These are phyloP conservation scores for Acheta domesticus DNA, from an alignment of 2,888 invertebrate species.

Conservation along the genomic window DNA sequence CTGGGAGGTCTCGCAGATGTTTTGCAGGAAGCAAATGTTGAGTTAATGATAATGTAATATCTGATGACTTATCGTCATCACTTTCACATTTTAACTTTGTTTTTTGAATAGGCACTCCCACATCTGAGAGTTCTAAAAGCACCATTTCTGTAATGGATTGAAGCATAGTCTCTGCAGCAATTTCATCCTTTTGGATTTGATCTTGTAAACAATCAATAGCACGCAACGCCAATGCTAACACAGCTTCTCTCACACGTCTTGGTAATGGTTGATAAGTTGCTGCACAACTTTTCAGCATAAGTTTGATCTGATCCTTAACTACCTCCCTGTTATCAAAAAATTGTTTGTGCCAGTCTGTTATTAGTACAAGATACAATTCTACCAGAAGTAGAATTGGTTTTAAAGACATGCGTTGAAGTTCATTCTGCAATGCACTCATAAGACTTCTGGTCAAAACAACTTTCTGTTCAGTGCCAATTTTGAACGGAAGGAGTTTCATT, in stretches of 20 bases:
- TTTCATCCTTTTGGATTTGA: background rate
- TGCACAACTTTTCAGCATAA: background rate
- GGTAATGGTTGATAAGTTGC: background rate
- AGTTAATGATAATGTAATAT: background rate
- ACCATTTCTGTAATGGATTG: background rate
- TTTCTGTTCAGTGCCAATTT: background rate
- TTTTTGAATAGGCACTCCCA: background rate
- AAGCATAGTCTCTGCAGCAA: conserved; percentile 1
- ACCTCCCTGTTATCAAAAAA: conserved; percentile 2
- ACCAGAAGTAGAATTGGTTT: conserved; percentile 4
- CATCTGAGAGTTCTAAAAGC: background rate
- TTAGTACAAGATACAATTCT: background rate
- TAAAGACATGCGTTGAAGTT: background rate
- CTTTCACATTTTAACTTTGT: background rate
- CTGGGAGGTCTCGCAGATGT: background rate
- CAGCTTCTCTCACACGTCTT: background rate
- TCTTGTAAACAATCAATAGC: background rate
- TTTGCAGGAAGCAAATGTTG: background rate
- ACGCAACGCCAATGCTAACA: background rate
- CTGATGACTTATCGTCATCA: background rate
- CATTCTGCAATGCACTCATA: background rate
- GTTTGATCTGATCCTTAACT: background rate
- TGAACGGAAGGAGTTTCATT: background rate
- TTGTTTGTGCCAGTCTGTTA: conserved; percentile 3
- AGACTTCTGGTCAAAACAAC: background rate